These are phyloP conservation scores for Tapirus terrestris DNA, from an alignment of 2,113 vertebrate genomes.

Conservation along the genomic window DNA sequence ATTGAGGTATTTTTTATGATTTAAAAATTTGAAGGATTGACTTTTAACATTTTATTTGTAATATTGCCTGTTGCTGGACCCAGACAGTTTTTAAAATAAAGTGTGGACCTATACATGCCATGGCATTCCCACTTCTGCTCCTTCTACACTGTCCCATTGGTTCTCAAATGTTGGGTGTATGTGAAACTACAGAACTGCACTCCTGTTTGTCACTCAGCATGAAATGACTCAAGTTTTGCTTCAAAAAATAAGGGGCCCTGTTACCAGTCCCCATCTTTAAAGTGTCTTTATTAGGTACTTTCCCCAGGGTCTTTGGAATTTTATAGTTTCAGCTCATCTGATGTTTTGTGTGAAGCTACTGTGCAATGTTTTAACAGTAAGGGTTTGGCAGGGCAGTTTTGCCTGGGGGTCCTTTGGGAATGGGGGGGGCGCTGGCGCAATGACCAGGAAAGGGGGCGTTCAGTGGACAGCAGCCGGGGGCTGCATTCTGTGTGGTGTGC, in stretches of 20 bases:
- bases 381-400: too few species aligned
- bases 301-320: accelerated
- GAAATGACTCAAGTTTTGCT: neutral
- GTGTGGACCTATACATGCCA: accelerated
- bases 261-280: accelerated
- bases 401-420: accelerated
- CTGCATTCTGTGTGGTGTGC: neutral
- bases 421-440: accelerated
- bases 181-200: neutral
- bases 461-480: neutral
- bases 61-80: neutral
- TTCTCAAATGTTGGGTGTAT: accelerated
- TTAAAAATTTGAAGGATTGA: neutral
- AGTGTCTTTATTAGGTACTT: accelerated
- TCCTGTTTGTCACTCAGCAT: neutral
- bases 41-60: neutral
- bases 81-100: accelerated
- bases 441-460: neutral
- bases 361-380: accelerated
- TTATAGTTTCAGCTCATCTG: neutral
- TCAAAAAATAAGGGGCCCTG: neutral
- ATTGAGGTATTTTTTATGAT: neutral
- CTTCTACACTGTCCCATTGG: accelerated
- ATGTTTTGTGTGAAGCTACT: neutral
- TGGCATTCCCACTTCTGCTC: accelerated